Conservation (phyloP, 1,140 invertebrate genomes). For the Paraescarpia echinospica region DNA sequence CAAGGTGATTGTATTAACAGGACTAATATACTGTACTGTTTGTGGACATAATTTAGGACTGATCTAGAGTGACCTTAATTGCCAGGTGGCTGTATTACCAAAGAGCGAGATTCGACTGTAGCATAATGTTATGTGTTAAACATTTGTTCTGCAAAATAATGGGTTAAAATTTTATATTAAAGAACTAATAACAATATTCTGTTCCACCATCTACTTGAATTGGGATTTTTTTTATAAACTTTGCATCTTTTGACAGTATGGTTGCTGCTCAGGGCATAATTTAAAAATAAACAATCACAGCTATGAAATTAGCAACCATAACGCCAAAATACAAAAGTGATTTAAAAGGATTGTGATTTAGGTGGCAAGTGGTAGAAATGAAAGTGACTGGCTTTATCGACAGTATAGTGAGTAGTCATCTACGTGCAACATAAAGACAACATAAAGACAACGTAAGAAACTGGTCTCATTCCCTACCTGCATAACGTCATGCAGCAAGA, state of each 20-base stretch:
- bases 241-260: not conserved
- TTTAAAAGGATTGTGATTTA: no score
- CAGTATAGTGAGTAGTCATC: not conserved
- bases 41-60: no score
- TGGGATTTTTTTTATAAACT: no score
- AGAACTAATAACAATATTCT: not conserved
- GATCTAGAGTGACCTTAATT: no score
- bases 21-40: no score
- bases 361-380: no score
- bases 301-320: not conserved
- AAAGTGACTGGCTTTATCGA: no score
- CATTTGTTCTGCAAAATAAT: not conserved
- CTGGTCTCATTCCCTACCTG: conserved; percentile 38
- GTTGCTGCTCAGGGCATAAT: not conserved
- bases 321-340: not conserved
- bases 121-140: not conserved
- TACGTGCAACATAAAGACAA: not conserved
- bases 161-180: not conserved
- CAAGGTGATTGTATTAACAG: no score
- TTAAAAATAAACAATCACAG: not conserved
- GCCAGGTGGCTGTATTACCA: no score
- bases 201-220: not conserved
- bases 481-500: conserved; percentile 59
- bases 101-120: no score
- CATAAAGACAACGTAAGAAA: not conserved